Evolutionary conservation across 1,140 invertebrate genomes (phyloP).

Genomic region (Lycorma delicatula): DNA sequence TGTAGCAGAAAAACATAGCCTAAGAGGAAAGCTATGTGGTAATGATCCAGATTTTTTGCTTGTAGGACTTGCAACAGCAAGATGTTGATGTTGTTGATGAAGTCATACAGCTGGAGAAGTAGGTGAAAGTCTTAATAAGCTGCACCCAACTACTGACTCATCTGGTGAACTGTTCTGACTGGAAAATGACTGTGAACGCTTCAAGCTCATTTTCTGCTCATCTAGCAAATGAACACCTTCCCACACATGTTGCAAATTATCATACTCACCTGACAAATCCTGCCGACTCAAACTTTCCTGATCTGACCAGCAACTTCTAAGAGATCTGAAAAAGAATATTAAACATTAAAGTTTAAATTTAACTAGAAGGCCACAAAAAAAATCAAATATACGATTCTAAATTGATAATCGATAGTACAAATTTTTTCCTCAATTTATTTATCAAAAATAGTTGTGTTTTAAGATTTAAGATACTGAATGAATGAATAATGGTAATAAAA

Average conservation of each 20-base stretch:
- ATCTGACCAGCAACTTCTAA: not conserved
- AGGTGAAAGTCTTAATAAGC: constrained; percentile 32
- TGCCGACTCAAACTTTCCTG: constrained; percentile 8
- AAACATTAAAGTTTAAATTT: too few relatives aligned
- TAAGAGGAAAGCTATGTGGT: constrained; percentile 63
- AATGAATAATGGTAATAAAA: not conserved
- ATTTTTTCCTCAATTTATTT: not conserved
- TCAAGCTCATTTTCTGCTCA: constrained; percentile 18
- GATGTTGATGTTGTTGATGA: constrained; percentile 46
- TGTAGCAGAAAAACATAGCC: too few relatives aligned
- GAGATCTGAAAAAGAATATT: not conserved
- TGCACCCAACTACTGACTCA: constrained; percentile 15
- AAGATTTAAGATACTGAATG: not conserved
- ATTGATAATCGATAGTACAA: not conserved
- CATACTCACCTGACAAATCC: constrained; percentile 41
- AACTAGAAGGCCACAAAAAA: too few relatives aligned
- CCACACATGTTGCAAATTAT: constrained; percentile 43
- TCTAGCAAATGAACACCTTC: constrained; percentile 24
- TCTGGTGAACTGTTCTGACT: constrained; percentile 21
- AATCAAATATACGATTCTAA: not conserved
- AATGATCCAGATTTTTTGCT: constrained; percentile 63
- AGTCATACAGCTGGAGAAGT: constrained; percentile 50
- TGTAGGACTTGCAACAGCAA: constrained; percentile 34
- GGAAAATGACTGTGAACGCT: constrained; percentile 26
- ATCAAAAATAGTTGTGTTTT: not conserved